Percentiles rank a stretch among this genome's conserved stretches.
These are phyloP conservation scores for Phyllostomus hastatus DNA, from an alignment of 2,113 vertebrate species.

Conservation along the genomic window DNA sequence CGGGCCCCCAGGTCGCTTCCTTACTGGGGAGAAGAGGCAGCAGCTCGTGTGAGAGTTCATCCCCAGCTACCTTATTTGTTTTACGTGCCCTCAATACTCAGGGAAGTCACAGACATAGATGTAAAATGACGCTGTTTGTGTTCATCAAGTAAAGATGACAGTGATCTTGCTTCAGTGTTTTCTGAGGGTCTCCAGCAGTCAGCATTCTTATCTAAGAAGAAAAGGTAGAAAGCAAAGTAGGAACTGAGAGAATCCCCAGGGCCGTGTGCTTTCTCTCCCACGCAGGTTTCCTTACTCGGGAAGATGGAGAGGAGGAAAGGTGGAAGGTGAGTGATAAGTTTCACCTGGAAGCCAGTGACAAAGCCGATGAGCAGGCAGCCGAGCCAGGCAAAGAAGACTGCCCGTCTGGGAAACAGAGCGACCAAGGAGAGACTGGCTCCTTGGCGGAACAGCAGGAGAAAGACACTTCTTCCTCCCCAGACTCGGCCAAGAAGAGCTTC, in stretches of 20 bases:
- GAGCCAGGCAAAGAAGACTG: conserved; percentile 2
- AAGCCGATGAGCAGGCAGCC: conserved; percentile 55
- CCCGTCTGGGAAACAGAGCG: background rate
- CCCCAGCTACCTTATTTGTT: background rate
- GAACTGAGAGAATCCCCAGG: background rate
- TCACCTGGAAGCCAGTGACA: conserved; percentile 57
- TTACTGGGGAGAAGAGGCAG: background rate
- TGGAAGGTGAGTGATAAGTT: conserved; percentile 67
- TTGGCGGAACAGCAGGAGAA: conserved; percentile 56
- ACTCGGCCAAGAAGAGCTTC: conserved; percentile 79
- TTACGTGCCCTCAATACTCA: background rate
- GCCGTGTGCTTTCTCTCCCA: background rate
- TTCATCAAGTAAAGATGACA: background rate
- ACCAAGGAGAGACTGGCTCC: background rate
- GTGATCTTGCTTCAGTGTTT: background rate
- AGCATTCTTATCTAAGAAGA: background rate
- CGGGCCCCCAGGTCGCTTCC: background rate
- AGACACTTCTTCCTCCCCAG: conserved; percentile 1
- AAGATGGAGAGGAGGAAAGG: conserved; percentile 29
- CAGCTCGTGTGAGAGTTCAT: background rate
- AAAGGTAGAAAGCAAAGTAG: background rate
- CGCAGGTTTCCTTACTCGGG: conserved; percentile 72
- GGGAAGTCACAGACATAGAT: background rate
- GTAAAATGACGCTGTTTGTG: background rate
- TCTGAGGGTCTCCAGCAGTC: background rate